Base-by-base conservation (phyloP, 2,797 vertebrate species). In the Nannoperca australis region DNA sequence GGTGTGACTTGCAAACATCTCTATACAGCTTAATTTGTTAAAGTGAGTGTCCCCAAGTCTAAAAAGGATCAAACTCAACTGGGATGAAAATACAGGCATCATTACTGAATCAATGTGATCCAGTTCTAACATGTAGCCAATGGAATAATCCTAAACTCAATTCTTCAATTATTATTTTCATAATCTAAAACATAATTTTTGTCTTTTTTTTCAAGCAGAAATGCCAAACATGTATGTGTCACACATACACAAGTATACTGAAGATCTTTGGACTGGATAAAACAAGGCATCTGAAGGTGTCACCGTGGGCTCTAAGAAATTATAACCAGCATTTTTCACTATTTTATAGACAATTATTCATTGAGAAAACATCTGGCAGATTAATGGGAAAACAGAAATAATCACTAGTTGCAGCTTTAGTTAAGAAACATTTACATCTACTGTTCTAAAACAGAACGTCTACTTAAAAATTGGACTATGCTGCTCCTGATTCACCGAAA, bases 401-500 rank as follows among this genome's bases (percentile, higher is more conserved):
- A 34, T 8, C 1, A 1, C 8, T 24, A 42, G 36, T 12, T 70
- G 36, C 10, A 66, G 22, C 10, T 7, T 7, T 0, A 7, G 27
- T 24, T 45, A 22, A 6, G 3, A 13, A 18, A 32, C 45, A 32
- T 7, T 5, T 27, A 27, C 24, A 27, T 27, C 42, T 36, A 44
- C 1, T 5, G 6, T 32, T 12, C 5, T 18, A 8, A 64, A 59
- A 42, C 49, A 59, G 42, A 74, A 47, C 53, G 65, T 34, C 47
- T 20, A 34, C 42, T 70, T 24, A 18, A 49, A 65, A 30, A 63
- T 34, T 58, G 53, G 10, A 72, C 32, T 50, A 38, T 15, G 17
- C 42, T 40, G 3, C 47, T 73, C 54, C 42, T 7, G 11, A 64
- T 81, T 62, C 53, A 54, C 54, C 45, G 38, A 12, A 74, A 71